Evolutionary conservation across 1,140 invertebrate species (phyloP).

Genomic region (Bacillus rossius): DNA sequence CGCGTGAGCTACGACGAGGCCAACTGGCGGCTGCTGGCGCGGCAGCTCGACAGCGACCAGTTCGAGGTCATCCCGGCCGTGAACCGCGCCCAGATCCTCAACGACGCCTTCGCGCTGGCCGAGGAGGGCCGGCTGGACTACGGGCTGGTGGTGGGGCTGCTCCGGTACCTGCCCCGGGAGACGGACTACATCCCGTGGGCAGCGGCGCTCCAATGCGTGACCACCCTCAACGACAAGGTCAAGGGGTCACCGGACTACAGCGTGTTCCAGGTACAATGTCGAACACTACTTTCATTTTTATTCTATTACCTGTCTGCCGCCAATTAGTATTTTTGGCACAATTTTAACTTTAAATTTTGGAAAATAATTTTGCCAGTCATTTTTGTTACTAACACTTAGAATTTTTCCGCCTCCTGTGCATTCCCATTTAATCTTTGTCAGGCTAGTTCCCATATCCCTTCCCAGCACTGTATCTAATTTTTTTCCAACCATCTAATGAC

Average conservation of each 20-base stretch:
- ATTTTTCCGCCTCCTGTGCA: too few species aligned
- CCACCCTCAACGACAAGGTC: constrained; percentile 41
- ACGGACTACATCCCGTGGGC: constrained; percentile 60
- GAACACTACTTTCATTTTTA: too few species aligned
- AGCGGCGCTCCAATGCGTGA: constrained; percentile 49
- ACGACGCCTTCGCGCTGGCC: constrained; percentile 65
- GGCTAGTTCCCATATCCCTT: too few species aligned
- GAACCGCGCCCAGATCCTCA: constrained; percentile 71
- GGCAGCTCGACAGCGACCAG: constrained; percentile 39
- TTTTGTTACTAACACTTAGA: too few species aligned
- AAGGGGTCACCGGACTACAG: background rate
- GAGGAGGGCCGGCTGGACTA: constrained; percentile 48
- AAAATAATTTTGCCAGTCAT: too few species aligned
- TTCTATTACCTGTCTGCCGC: too few species aligned
- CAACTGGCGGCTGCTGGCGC: constrained; percentile 50
- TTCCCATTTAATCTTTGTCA: too few species aligned
- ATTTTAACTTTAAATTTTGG: too few species aligned
- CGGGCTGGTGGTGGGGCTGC: constrained; percentile 47
- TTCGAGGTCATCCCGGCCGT: constrained; percentile 52
- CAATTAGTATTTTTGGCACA: too few species aligned
- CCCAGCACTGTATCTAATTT: too few species aligned
- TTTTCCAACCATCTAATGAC: too few species aligned
- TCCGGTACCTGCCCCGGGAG: constrained; percentile 54
- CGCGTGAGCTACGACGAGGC: constrained; percentile 53
- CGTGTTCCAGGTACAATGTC: background rate